Evolutionary conservation across 2,113 vertebrate species (phyloP).

Genomic region (Pogona vitticeps): DNA sequence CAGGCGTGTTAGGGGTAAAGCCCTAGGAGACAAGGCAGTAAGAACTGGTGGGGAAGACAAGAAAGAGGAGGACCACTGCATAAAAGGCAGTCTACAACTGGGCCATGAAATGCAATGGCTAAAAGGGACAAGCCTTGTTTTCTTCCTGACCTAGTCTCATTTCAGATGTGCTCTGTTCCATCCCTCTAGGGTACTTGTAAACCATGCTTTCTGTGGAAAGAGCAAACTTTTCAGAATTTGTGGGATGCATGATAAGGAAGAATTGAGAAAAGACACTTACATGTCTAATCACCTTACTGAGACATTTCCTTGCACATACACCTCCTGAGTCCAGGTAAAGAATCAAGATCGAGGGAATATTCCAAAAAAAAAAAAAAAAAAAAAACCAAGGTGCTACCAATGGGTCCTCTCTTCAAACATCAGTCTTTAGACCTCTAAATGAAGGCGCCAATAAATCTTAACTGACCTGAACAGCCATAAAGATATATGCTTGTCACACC

Average conservation of each 20-base stretch:
- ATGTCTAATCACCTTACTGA: too few relatives aligned
- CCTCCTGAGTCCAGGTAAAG: background rate
- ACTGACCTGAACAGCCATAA: background rate
- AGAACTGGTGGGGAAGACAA: background rate
- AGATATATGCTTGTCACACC: background rate
- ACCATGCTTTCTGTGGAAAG: background rate
- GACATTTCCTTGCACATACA: background rate
- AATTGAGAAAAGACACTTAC: background rate
- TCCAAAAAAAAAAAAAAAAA: too few relatives aligned
- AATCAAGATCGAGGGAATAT: background rate
- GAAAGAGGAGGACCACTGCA: fast-evolving
- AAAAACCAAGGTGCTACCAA: background rate
- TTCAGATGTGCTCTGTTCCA: background rate
- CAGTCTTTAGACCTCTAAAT: too few relatives aligned
- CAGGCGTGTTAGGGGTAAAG: conserved; percentile 3
- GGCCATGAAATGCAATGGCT: fast-evolving
- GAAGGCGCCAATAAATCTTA: background rate
- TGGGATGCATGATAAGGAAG: background rate
- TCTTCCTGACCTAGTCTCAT: background rate
- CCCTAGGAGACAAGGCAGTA: conserved; percentile 19
- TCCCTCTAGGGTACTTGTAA: fast-evolving
- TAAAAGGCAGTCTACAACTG: background rate
- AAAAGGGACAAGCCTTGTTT: background rate
- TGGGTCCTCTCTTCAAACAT: background rate
- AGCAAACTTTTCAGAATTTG: background rate